Base-by-base conservation (phyloP, 2,888 invertebrate genomes). In the Hypercompe scribonia region DNA sequence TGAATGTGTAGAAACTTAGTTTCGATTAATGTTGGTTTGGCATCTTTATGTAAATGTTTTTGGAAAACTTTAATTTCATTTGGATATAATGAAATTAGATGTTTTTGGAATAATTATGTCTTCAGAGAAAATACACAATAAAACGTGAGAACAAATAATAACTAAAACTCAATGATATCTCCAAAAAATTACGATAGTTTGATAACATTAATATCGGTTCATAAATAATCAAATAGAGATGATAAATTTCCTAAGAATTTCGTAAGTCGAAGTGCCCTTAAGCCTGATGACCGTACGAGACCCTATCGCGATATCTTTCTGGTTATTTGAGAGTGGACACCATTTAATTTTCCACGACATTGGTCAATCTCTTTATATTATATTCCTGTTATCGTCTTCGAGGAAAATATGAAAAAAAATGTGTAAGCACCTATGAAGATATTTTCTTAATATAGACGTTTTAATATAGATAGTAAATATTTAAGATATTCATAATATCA, bases 341-440 rank as follows among this genome's bases (percentile, higher is more conserved):
- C 83, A 79, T 89, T 86, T 86, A 86, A 88, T 88, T 88, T 90
- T 89, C 89, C 88, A 84, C 78, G 72, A 78, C 83, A 83, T 84
- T 87, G 87, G 76, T 76, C 88, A 84, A 84, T 85, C 81, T 80
- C 73, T 83, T 84, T 82, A 85, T 78, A 76, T 78, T 72, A 82
- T 83, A 86, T 81, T 85, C 78, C 74, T 72, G 74, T 77, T 78
- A 81, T 80, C 81, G 66, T 71, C 64, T 66, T 72, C 74, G 76
- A 78, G 69, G 79, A 79, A 78, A 79, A 50, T 64, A 73, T 74
- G 63, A 73, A 46, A 74, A 78, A 79, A 79, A 84, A 77, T 79
- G 81, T 79, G 73, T 64, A 54, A 68, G 69, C 65, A 15, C 63
- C 66, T 79, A 76, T 77, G 65, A 74, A 81, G 36, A 83, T 75